Conservation (phyloP, 2,888 invertebrate genomes). For the Volucella inanis region DNA sequence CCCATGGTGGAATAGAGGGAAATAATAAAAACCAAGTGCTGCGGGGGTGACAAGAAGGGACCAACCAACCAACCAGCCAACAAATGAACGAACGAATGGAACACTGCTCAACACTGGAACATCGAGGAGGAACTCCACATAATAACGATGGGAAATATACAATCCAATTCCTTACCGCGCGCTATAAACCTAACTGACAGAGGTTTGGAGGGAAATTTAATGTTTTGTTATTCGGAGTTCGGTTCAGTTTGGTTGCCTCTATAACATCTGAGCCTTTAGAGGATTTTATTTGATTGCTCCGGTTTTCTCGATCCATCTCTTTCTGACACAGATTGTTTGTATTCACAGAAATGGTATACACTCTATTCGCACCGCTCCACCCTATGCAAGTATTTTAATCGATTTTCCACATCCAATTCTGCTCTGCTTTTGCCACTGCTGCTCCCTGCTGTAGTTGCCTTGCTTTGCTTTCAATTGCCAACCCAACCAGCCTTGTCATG, state of each 20-base stretch:
- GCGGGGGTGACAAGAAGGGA: conserved; percentile 33
- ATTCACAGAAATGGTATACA: conserved; percentile 29
- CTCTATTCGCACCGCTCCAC: conserved; percentile 70
- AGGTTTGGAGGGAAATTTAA: conserved; percentile 11
- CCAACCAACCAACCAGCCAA: conserved; percentile 19
- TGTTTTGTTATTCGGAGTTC: conserved; percentile 64
- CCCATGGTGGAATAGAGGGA: conserved; percentile 69
- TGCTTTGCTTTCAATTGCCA: too few species aligned
- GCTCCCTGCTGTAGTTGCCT: not conserved
- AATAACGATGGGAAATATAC: conserved; percentile 24
- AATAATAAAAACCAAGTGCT: conserved; percentile 69
- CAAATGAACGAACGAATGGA: conserved; percentile 28
- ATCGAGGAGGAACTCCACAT: not conserved
- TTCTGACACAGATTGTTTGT: conserved; percentile 28
- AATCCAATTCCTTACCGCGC: not conserved
- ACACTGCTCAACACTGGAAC: conserved; percentile 32
- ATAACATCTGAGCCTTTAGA: conserved; percentile 72
- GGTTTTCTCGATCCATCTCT: conserved; percentile 33
- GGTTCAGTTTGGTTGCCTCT: conserved; percentile 64
- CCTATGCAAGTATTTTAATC: conserved; percentile 79
- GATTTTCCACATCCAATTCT: conserved; percentile 81
- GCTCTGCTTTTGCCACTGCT: not conserved
- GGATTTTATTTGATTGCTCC: conserved; percentile 67
- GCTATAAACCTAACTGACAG: too few species aligned
- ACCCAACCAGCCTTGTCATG: not conserved